Evolutionary conservation across 1,140 invertebrate species (phyloP).

Genomic region (Galleria mellonella): DNA sequence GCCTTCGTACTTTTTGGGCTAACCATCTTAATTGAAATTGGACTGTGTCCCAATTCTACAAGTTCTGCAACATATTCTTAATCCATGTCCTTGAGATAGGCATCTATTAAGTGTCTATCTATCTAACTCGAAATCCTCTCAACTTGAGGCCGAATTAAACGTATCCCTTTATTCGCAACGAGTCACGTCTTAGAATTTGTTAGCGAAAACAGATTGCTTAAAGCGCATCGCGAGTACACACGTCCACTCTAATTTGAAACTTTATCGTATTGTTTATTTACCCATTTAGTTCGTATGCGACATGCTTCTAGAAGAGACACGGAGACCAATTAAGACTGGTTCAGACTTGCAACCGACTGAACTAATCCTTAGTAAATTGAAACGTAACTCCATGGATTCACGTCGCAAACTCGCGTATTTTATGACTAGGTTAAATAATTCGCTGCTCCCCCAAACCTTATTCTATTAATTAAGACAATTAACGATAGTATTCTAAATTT

Average conservation of each 20-base stretch:
- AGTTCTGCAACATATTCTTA: constrained; percentile 1
- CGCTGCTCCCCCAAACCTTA: neutral
- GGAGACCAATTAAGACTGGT: constrained; percentile 10
- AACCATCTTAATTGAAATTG: no score
- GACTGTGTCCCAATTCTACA: no score
- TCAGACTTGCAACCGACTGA: constrained; percentile 8
- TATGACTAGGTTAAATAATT: constrained; percentile 11
- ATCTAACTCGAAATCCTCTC: constrained; percentile 15
- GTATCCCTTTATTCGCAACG: constrained; percentile 27
- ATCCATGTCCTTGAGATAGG: constrained; percentile 16
- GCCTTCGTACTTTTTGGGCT: no score
- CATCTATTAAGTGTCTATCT: constrained; percentile 12
- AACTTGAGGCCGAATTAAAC: constrained; percentile 23
- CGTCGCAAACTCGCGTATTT: constrained; percentile 11
- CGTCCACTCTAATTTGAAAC: constrained; percentile 6
- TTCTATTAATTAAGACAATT: neutral
- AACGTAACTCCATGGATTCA: constrained; percentile 13
- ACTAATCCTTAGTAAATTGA: constrained; percentile 21
- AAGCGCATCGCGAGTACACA: constrained; percentile 13
- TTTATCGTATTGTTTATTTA: neutral
- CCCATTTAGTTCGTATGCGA: neutral
- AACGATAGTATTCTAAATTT: neutral
- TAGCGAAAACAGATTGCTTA: constrained; percentile 27
- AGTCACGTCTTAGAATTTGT: constrained; percentile 30
- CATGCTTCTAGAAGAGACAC: neutral